These are phyloP conservation scores for Austrofundulus limnaeus DNA, from an alignment of 2,113 vertebrate genomes.

Conservation along the genomic window DNA sequence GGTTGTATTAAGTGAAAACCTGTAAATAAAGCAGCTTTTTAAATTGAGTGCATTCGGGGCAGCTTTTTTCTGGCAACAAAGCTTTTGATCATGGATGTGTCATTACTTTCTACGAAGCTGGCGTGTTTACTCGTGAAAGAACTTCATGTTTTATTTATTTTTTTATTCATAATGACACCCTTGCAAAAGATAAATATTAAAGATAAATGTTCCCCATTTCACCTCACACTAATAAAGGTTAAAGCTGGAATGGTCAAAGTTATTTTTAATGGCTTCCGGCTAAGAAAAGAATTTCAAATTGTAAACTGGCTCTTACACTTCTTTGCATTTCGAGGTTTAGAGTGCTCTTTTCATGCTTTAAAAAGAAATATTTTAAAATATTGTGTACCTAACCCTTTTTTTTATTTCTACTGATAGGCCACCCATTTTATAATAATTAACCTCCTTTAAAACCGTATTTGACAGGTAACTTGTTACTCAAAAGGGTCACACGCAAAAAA, in stretches of 20 bases:
- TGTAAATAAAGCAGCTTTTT: conserved; percentile 38
- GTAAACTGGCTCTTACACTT: conserved; percentile 10
- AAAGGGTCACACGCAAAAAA: conserved; percentile 50
- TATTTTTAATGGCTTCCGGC: conserved; percentile 43
- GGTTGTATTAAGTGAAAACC: conserved; percentile 23
- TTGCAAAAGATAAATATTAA: conserved; percentile 19
- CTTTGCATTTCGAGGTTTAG: conserved; percentile 1
- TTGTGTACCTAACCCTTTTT: conserved; percentile 34
- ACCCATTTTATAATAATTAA: conserved; percentile 58
- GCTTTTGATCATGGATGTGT: conserved; percentile 50
- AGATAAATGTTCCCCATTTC: conserved; percentile 51
- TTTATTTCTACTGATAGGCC: conserved; percentile 25
- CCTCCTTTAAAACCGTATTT: conserved; percentile 30
- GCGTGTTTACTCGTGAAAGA: conserved; percentile 52
- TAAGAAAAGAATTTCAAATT: background rate
- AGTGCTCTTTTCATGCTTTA: conserved; percentile 6
- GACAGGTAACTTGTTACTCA: conserved; percentile 34
- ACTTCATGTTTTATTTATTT: conserved; percentile 55
- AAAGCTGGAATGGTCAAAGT: conserved; percentile 35
- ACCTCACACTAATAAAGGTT: conserved; percentile 55
- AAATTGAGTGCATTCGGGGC: conserved; percentile 37
- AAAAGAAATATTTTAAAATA: background rate
- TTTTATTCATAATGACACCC: conserved; percentile 47
- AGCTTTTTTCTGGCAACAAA: conserved; percentile 14
- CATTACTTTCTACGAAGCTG: conserved; percentile 35